A percentile compares a stretch with the other conserved stretches of the same genome.
These are phyloP conservation scores for Amblyopsis rosae DNA, from an alignment of 2,113 vertebrate genomes.

Conservation along the genomic window DNA sequence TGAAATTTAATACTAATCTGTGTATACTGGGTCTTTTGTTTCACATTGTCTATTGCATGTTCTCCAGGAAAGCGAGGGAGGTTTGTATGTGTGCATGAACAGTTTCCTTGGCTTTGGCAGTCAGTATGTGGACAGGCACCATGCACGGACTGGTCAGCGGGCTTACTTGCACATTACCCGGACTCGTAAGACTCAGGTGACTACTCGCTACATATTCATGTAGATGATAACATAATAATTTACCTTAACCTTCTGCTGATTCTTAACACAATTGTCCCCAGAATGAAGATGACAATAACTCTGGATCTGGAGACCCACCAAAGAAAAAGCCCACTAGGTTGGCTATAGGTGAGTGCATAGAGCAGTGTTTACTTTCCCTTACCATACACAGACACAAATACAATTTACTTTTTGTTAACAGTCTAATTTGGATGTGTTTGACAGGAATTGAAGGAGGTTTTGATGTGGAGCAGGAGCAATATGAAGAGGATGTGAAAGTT, in stretches of 20 bases:
- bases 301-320: conserved; percentile 91
- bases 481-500: conserved; percentile 93
- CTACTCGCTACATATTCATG: background rate
- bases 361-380: too few species aligned
- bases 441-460: conserved; percentile 96
- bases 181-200: conserved; percentile 85
- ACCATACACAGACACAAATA: background rate
- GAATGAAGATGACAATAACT: conserved; percentile 86
- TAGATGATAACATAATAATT: background rate
- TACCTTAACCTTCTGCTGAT: background rate
- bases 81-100: conserved; percentile 97
- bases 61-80: conserved; percentile 90
- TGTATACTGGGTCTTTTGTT: background rate
- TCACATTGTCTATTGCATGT: background rate
- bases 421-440: conserved; percentile 1
- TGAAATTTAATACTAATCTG: background rate
- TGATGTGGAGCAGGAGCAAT: conserved; percentile 93
- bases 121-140: conserved; percentile 90
- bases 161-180: conserved; percentile 93
- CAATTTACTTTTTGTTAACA: background rate
- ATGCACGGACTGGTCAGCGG: conserved; percentile 87
- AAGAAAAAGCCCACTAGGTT: conserved; percentile 97
- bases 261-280: conserved; percentile 27
- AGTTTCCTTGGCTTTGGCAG: conserved; percentile 95
- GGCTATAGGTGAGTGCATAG: conserved; percentile 86